Base-by-base conservation (phyloP, 2,888 invertebrate genomes). In the Hirtodrosophila histrioides region DNA sequence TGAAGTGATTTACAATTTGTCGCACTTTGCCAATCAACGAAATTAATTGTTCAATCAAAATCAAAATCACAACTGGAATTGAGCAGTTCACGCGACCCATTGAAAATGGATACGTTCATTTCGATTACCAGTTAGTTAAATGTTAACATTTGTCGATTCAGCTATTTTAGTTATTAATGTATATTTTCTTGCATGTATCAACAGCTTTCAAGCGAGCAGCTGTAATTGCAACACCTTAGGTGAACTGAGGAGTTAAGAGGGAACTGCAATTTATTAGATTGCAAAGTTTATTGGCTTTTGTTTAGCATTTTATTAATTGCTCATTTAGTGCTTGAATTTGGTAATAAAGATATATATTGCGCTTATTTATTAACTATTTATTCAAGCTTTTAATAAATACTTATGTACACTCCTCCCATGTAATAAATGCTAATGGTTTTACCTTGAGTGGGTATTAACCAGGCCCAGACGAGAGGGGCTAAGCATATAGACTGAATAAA, bases 1-100 rank as follows among this genome's bases (percentile, higher is more conserved):
- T 67, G 44, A 61, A 77, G 68, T 65, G 50, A 58, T 77, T 71
- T 60, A 50, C 78, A 68, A 77, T 80, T 86, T 69, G 78, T 80
- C 67, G 31, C 63, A 51, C 49, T 70, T 78, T 61, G 46, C 68
- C 43, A 74, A 49, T 66, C 37, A 57, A 41, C 36, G 24, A 27
- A 17, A 56, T 37, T 31, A 17, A 39, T 27, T 27, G 4, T 27
- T 27, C 27, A 27, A 27, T 27, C 4, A 27, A 27, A 50, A 24
- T 55, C 7, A 31, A 57, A 50, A 33, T 67, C 31, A 50, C 53
- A 53, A 17, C 37, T 54, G 68, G 41, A 54, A 57, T 54, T 57
- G 35, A 43, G 55, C 51, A 37, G 51, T 51, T 51, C 36, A 45
- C 11, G 36, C 29, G 3, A 8, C 35, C 8, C 51, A 56, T 56